Percentiles rank a stretch among this genome's conserved stretches.
Evolutionary conservation across 2,888 invertebrate species (phyloP).

Genomic region (Epinotia demarniana): DNA sequence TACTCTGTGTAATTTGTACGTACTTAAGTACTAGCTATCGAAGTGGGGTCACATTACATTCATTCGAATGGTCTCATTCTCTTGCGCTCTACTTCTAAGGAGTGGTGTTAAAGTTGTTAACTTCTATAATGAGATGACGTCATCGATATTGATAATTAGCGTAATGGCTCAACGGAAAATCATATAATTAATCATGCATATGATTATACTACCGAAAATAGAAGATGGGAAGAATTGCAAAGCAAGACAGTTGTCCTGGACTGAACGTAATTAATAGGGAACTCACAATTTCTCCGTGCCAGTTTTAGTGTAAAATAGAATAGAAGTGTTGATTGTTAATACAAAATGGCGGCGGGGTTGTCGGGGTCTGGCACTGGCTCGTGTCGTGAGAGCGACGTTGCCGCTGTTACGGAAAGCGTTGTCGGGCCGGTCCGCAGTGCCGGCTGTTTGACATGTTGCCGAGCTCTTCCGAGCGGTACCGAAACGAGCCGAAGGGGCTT

Average conservation of each 20-base stretch:
- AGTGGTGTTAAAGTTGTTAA: neutral
- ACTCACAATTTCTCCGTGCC: conserved; percentile 10
- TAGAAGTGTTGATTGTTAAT: conserved; percentile 24
- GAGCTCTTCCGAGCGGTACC: conserved; percentile 57
- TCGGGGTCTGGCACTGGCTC: conserved; percentile 42
- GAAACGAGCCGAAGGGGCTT: conserved; percentile 50
- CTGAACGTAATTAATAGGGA: neutral
- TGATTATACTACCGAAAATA: neutral
- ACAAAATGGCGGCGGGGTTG: conserved; percentile 41
- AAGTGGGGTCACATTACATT: conserved; percentile 63
- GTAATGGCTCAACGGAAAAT: neutral
- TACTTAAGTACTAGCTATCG: conserved; percentile 51
- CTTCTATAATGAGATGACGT: conserved; percentile 37
- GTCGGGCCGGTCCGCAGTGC: conserved; percentile 56
- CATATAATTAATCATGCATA: conserved; percentile 8
- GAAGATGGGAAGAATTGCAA: neutral
- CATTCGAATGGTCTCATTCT: conserved; percentile 67
- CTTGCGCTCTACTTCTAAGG: conserved; percentile 74
- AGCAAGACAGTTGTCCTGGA: neutral
- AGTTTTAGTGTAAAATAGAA: conserved; percentile 25
- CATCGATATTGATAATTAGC: conserved; percentile 2
- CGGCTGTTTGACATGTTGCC: conserved; percentile 53
- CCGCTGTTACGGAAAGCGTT: conserved; percentile 64
- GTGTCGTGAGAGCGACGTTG: conserved; percentile 71
- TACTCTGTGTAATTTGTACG: conserved; percentile 60